phyloP scores from a whole-genome alignment of 2,797 vertebrate species.

The Hapalemur alaotrensis region DNA sequence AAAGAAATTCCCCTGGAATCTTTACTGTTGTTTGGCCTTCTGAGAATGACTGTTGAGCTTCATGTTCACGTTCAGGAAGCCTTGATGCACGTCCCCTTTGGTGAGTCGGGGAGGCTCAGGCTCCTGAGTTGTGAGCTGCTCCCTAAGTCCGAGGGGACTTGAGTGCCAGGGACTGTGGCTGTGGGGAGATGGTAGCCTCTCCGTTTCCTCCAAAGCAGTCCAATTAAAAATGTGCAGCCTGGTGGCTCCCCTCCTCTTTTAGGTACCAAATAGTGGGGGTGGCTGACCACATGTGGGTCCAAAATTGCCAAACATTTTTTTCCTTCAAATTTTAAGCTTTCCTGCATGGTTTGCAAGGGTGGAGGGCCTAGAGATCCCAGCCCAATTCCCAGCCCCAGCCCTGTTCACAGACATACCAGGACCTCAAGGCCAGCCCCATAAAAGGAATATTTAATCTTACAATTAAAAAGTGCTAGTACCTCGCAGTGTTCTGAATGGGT shows the following conservation, averaged over 20 bases:
- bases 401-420: not conserved
- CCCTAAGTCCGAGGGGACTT: not conserved
- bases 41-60: not conserved
- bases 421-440: not conserved
- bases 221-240: not conserved
- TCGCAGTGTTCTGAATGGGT: not conserved
- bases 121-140: not conserved
- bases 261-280: not conserved
- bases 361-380: not conserved
- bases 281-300: not conserved
- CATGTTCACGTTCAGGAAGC: not conserved
- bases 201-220: not conserved
- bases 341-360: not conserved
- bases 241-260: not conserved
- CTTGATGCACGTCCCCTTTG: not conserved
- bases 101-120: not conserved
- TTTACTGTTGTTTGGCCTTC: not conserved
- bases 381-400: no score
- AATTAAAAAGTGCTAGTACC: not conserved
- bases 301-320: not conserved
- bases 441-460: not conserved
- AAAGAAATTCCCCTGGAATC: not conserved
- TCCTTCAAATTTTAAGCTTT: not conserved
- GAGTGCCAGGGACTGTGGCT: not conserved
- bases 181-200: not conserved